These are phyloP conservation scores for Nothura maculosa DNA, from an alignment of 2,797 vertebrate species.

Conservation along the genomic window DNA sequence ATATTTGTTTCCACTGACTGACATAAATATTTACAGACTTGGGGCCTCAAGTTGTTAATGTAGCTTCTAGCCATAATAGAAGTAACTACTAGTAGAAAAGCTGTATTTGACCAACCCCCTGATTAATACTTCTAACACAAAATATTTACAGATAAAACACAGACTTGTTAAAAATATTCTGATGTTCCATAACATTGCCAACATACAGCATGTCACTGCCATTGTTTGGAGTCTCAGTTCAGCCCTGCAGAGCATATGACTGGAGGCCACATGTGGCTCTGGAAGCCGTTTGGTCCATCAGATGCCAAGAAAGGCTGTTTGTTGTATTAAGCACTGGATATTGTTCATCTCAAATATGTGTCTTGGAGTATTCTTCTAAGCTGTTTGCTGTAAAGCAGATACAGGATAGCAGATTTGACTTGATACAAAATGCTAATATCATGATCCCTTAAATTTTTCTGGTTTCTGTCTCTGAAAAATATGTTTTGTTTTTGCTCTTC, in stretches of 20 bases:
- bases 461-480: neutral
- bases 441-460: neutral
- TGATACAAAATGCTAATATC: neutral
- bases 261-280: neutral
- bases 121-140: constrained; percentile 49
- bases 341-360: neutral
- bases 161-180: constrained; percentile 63
- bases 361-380: neutral
- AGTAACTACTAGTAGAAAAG: neutral
- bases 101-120: neutral
- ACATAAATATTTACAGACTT: constrained; percentile 19
- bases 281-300: neutral
- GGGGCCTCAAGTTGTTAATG: neutral
- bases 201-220: neutral
- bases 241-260: neutral
- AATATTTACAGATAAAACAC: constrained; percentile 72
- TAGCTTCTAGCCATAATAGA: neutral
- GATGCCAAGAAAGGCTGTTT: neutral
- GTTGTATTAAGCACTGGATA: neutral
- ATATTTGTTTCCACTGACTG: neutral
- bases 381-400: neutral
- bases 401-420: neutral
- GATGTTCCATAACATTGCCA: neutral
- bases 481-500: constrained; percentile 22
- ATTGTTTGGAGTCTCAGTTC: neutral